Conservation (phyloP, 2,888 invertebrate species). For the Cheilosia urbana region DNA sequence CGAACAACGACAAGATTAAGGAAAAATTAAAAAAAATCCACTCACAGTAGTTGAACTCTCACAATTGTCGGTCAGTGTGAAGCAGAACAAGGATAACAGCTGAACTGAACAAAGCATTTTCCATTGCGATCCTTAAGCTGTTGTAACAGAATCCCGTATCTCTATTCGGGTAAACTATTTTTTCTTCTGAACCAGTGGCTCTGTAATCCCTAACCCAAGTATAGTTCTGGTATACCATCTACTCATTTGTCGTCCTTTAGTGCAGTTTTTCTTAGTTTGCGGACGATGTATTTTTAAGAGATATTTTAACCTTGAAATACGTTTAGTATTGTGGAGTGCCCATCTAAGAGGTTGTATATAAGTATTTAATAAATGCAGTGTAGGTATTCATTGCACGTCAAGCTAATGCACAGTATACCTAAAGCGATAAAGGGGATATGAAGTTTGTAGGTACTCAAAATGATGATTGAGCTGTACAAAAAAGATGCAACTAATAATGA, state of each 20-base stretch:
- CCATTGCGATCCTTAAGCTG: conserved; percentile 69
- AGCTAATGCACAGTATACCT: no score
- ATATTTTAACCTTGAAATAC: conserved; percentile 18
- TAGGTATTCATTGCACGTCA: no score
- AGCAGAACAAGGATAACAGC: conserved; percentile 71
- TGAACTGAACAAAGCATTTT: conserved; percentile 73
- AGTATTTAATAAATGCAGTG: no score
- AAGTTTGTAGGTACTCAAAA: no score
- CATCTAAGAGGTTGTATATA: no score
- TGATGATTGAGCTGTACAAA: no score
- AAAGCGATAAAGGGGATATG: no score
- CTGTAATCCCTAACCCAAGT: conserved; percentile 59
- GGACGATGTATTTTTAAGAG: conserved; percentile 37
- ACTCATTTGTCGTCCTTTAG: conserved; percentile 35
- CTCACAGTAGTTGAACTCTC: conserved; percentile 67
- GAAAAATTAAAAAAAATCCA: conserved; percentile 45
- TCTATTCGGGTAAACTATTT: conserved; percentile 48
- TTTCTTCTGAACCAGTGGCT: conserved; percentile 39
- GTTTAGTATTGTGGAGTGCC: background rate
- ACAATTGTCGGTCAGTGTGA: conserved; percentile 67
- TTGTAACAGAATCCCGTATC: conserved; percentile 56
- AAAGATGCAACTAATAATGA: no score
- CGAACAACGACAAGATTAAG: conserved; percentile 63
- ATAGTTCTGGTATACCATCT: conserved; percentile 29
- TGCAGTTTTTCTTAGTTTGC: background rate